These are phyloP conservation scores for Megathymus violae DNA, from an alignment of 1,140 invertebrate genomes.

Conservation along the genomic window DNA sequence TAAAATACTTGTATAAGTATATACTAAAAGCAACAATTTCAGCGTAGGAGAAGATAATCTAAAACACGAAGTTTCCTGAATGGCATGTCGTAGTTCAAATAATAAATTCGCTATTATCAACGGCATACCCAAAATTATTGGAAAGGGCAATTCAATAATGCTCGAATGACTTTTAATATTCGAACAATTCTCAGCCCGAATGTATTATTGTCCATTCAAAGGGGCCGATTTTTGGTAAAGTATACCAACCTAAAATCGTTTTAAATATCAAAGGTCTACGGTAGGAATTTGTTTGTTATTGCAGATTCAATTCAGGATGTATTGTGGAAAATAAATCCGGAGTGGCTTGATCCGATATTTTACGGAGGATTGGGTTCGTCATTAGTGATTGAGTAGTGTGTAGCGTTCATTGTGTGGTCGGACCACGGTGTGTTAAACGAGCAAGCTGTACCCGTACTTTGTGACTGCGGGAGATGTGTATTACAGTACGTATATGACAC, in stretches of 20 bases:
- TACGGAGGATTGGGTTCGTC: constrained; percentile 19
- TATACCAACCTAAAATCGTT: constrained; percentile 12
- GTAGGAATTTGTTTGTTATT: constrained; percentile 5
- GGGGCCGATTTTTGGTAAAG: constrained; percentile 17
- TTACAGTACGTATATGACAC: too few species aligned
- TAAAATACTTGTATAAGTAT: too few species aligned
- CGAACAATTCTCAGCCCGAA: constrained; percentile 54
- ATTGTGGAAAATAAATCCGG: constrained; percentile 26
- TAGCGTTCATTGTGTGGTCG: too few species aligned
- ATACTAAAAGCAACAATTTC: too few species aligned
- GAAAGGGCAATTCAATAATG: constrained; percentile 74
- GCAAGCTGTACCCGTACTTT: too few species aligned
- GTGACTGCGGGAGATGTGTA: too few species aligned
- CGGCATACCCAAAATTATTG: constrained; percentile 55
- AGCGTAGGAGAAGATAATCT: too few species aligned
- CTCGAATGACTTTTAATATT: constrained; percentile 77
- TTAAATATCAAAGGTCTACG: constrained; percentile 2
- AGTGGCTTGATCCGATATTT: constrained; percentile 7
- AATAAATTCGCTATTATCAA: constrained; percentile 37
- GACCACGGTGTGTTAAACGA: too few species aligned
- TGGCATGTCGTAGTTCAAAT: too few species aligned
- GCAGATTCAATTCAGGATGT: constrained; percentile 8
- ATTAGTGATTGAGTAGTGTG: constrained; percentile 16
- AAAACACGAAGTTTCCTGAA: too few species aligned
- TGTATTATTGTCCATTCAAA: constrained; percentile 28